phyloP scores from a whole-genome alignment of 2,797 vertebrate species.

The Hoplostethus mediterraneus region DNA sequence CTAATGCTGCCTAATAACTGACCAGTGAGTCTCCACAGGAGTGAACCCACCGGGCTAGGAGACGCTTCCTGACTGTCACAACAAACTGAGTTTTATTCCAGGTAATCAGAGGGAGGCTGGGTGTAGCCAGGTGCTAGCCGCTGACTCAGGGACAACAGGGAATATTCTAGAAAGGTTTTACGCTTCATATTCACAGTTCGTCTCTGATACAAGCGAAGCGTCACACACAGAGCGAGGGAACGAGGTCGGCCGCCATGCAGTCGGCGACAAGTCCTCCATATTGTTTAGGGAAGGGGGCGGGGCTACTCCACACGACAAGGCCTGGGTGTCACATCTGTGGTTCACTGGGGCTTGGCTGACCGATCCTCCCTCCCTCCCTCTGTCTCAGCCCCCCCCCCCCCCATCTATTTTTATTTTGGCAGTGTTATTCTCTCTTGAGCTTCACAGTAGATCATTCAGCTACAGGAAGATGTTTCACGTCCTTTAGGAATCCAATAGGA shows the following conservation, averaged over 20 bases:
- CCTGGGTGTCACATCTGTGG: conserved; percentile 60
- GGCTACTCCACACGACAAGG: conserved; percentile 54
- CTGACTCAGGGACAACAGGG: too few species aligned
- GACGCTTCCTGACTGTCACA: background rate
- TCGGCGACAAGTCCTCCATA: conserved; percentile 62
- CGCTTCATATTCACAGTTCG: background rate
- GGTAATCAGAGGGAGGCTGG: background rate
- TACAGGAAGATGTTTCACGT: conserved; percentile 20
- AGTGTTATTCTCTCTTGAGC: conserved; percentile 13
- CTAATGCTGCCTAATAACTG: conserved; percentile 67
- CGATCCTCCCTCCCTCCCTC: conserved; percentile 17
- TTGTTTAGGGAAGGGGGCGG: conserved; percentile 25
- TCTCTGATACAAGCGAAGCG: conserved; percentile 15
- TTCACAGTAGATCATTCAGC: conserved; percentile 24
- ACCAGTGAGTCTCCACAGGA: conserved; percentile 23
- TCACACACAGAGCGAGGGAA: conserved; percentile 47
- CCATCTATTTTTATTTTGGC: conserved; percentile 69
- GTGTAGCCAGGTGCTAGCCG: background rate
- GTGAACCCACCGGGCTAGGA: conserved; percentile 18
- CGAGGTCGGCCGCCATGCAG: conserved; percentile 67
- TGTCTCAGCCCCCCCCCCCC: conserved; percentile 61
- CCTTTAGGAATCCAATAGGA: background rate
- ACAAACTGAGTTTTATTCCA: conserved; percentile 1
- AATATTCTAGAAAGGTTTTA: too few species aligned
- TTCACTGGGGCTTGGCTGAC: conserved; percentile 23